A percentile compares a stretch with the other conserved stretches of the same genome.
phyloP scores from a whole-genome alignment of 2,888 invertebrate genomes.

The Caenorhabditis uteleia region DNA sequence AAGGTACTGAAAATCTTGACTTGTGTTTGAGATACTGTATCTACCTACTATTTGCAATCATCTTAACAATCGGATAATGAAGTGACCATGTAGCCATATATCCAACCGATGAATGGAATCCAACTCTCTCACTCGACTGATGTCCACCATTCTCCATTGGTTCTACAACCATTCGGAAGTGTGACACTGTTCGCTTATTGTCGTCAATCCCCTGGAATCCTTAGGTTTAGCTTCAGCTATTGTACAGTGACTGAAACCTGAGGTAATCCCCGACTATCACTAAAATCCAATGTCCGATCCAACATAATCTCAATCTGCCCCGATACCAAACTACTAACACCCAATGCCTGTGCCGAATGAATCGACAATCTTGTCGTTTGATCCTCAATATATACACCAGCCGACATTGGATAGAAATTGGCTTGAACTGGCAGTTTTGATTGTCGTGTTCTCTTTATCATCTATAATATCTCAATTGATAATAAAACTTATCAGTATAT shows the following conservation, averaged over 20 bases:
- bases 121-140: no score
- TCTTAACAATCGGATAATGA: no score
- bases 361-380: slow-evolving; percentile 77
- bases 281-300: slow-evolving; percentile 87
- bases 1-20: no score
- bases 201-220: slow-evolving; percentile 85
- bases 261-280: slow-evolving; percentile 82
- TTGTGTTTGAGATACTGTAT: no score
- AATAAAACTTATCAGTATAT: no score
- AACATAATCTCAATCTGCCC: slow-evolving; percentile 85
- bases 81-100: no score
- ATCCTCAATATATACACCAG: slow-evolving; percentile 80
- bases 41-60: no score
- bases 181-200: slow-evolving; percentile 82
- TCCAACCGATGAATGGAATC: no score
- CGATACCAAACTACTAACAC: slow-evolving; percentile 80
- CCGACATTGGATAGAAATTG: slow-evolving; percentile 92
- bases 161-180: slow-evolving; percentile 84
- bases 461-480: slow-evolving; percentile 73
- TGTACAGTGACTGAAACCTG: slow-evolving; percentile 27
- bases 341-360: slow-evolving; percentile 84
- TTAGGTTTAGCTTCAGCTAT: neutral
- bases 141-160: slow-evolving; percentile 2
- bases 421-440: slow-evolving; percentile 90
- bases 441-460: slow-evolving; percentile 82